phyloP scores from a whole-genome alignment of 2,113 vertebrate species.

The Gambusia holbrooki region DNA sequence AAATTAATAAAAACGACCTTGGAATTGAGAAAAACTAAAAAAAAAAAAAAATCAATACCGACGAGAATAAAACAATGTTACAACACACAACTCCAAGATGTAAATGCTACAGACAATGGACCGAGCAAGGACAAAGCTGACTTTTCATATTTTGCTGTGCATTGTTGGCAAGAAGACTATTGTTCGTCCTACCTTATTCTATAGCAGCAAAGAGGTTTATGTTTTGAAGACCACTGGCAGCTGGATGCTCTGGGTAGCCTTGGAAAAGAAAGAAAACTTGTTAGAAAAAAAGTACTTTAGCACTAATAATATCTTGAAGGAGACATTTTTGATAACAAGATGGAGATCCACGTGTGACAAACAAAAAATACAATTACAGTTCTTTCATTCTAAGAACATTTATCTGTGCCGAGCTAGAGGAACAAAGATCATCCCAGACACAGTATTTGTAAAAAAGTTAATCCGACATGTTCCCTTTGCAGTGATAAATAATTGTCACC shows the following conservation, averaged over 20 bases:
- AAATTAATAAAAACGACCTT: slow-evolving; percentile 23
- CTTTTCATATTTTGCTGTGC: slow-evolving; percentile 9
- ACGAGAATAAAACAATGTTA: slow-evolving; percentile 13
- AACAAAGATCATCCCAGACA: slow-evolving; percentile 11
- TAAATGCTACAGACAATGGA: background rate
- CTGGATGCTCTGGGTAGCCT: background rate
- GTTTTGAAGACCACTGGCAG: slow-evolving; percentile 1
- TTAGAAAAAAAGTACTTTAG: slow-evolving; percentile 4
- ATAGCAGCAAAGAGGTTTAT: slow-evolving; percentile 16
- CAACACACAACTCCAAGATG: slow-evolving; percentile 1
- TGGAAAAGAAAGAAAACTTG: slow-evolving; percentile 24
- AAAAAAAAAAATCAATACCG: slow-evolving; percentile 9
- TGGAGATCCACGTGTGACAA: background rate
- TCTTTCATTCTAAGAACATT: background rate
- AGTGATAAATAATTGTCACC: slow-evolving; percentile 24
- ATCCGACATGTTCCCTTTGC: slow-evolving; percentile 12
- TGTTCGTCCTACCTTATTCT: slow-evolving; percentile 52
- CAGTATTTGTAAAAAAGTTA: slow-evolving; percentile 1
- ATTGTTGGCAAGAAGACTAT: background rate
- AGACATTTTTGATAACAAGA: no score
- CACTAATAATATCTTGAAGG: background rate
- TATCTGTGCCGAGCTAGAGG: background rate
- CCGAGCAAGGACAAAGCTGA: background rate
- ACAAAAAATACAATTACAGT: background rate
- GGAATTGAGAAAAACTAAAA: slow-evolving; percentile 28